Evolutionary conservation across 1,140 invertebrate species (phyloP), one percentile per base, ranked within the genome.

Genomic region (Wiebesia pumilae): DNA sequence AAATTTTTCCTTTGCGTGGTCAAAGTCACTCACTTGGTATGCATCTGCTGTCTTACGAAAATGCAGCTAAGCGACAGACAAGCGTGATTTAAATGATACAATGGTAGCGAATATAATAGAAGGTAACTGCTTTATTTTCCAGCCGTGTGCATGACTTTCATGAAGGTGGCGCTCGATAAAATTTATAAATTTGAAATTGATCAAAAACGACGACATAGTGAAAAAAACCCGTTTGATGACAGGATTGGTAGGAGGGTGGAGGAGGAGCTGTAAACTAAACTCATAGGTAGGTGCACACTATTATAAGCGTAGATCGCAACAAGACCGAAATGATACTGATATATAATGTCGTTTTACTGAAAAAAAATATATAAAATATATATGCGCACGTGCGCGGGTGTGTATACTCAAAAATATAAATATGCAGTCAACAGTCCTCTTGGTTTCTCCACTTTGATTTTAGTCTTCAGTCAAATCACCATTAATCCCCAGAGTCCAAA

Each of bases 131-230:
- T 38, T 9, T 2, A 21, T 38, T 71, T 9, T 10, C 33, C 12
- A 10, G 2, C 16, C 35, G 16, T 3, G 38, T 62, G 7, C 40
- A 81, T 47, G 19, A 35, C 58, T 40, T 62, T 40, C 40, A 16
- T 7, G 65, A 82, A 82, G 65, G 43, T 65, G n/a, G 67, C 65
- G 81, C 67, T 83, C 81, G 30, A 83, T 83, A 83, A 82, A 71
- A 83, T 43, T 83, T 67, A 58, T 69, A 71, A 38, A n/a, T 71
- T 30, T 38, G 65, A 71, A 51, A 83, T 83, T 73, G 67, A 83
- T 54, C 33, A 27, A 30, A 24, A 83, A 24, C 33, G 24, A n/a
- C 24, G 58, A 62, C 24, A 62, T 24, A 27, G n/a, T n/a, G n/a
- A n/a, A n/a, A n/a, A n/a, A n/a, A n/a, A 10, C 58, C 58, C 58